Evolutionary conservation across 2,113 vertebrate genomes (phyloP), one percentile per base, ranked within the genome.

Genomic region (Gadus macrocephalus): DNA sequence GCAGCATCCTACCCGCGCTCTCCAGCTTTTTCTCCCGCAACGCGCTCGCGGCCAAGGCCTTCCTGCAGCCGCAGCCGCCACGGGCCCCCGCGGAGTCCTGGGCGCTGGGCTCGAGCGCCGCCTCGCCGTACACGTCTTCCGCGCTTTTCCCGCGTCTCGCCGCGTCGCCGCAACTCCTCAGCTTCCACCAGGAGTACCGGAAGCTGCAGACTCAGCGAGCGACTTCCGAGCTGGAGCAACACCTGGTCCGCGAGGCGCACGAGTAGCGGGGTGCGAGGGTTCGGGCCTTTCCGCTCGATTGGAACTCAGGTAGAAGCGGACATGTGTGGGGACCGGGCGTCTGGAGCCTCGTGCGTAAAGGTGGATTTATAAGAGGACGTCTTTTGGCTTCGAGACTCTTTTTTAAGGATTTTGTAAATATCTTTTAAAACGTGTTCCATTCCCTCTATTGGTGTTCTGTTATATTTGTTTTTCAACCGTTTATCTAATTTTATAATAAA

Each of bases 11-110:
- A n/a, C 92, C 92, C 35, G 89, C 92, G 5, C 84, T 92, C 9
- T 92, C 91, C 62, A 90, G 84, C 64, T 89, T 93, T 70, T 91
- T 93, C 74, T 90, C 90, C 68, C 82, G 91, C 62, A 92, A 92
- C 73, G 85, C 88, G 72, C 79, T 90, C 2, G 76, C 81, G 3
- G 70, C 88, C 2, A 90, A 90, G 15, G 81, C 83, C 53, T 87
- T 82, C 61, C 71, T 85, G n/a, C n/a, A n/a, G n/a, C n/a, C n/a
- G 73, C 42, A 49, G 42, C 69, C 68, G 0, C 83, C 77, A 2
- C 85, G 84, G 14, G 55, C 55, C 12, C 42, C 42, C 42, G 42
- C 42, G 42, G 6, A 14, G 8, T 75, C 87, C 65, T 68, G 87
- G 15, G 77, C 89, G 14, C 71, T 91, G 73, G 73, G 71, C 59